A percentile compares a stretch with the other conserved stretches of the same genome.
phyloP scores from a whole-genome alignment of 2,797 vertebrate species.

The Xerus rutilus region DNA sequence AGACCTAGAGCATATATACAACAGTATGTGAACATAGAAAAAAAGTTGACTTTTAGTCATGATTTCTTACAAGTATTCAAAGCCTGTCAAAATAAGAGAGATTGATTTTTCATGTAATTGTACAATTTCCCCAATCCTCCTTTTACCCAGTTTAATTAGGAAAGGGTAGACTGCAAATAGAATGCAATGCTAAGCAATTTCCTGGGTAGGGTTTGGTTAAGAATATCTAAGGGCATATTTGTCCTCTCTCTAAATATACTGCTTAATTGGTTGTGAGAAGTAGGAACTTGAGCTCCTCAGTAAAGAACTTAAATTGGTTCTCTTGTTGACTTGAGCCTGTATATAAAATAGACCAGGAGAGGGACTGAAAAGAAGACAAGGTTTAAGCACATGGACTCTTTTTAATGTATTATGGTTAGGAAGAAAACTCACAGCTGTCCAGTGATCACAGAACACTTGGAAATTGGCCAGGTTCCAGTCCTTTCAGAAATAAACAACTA shows the following conservation, averaged over 20 bases:
- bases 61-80: conserved; percentile 44
- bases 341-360: conserved; percentile 57
- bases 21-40: not conserved
- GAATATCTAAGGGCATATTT: conserved; percentile 71
- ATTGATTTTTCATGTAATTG: conserved; percentile 74
- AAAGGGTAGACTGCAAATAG: conserved; percentile 71
- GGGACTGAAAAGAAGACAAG: not conserved
- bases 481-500: conserved; percentile 15
- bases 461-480: not conserved
- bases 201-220: conserved; percentile 62
- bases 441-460: not conserved
- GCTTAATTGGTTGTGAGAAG: conserved; percentile 69
- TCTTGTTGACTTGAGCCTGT: conserved; percentile 60
- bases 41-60: conserved; percentile 25
- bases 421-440: not conserved
- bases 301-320: conserved; percentile 67
- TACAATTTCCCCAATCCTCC: conserved; percentile 34
- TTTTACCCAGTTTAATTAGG: conserved; percentile 74
- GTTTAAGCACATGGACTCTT: not conserved
- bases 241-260: conserved; percentile 75
- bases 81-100: conserved; percentile 57
- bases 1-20: not conserved
- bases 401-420: not conserved
- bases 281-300: conserved; percentile 49
- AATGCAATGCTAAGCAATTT: conserved; percentile 65